Evolutionary conservation across 1,140 invertebrate genomes (phyloP).

Genomic region (Lepidurus arcticus): DNA sequence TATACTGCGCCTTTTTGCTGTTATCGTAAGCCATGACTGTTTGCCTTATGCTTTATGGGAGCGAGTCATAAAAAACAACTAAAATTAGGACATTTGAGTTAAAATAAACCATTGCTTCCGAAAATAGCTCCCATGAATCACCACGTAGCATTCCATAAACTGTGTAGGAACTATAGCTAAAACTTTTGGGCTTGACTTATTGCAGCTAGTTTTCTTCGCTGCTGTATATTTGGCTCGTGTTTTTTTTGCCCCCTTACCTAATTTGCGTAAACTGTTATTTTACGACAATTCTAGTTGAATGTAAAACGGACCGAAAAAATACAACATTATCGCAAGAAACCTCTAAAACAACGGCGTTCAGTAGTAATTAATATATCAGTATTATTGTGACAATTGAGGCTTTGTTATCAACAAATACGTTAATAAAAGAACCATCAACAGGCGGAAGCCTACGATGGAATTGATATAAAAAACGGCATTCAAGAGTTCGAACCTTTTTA

Average conservation of each 20-base stretch:
- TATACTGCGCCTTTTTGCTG: neutral
- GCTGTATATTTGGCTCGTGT: neutral
- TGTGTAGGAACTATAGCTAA: neutral
- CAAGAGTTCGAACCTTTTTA: no score
- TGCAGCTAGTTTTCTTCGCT: neutral
- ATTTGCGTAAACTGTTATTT: neutral
- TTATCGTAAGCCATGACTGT: neutral
- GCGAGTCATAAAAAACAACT: neutral
- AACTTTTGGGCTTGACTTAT: neutral
- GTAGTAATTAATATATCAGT: no score
- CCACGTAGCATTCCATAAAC: neutral
- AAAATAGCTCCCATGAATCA: neutral
- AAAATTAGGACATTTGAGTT: neutral
- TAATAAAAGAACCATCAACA: no score
- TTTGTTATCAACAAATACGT: no score
- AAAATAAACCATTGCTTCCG: neutral
- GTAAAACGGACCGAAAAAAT: neutral
- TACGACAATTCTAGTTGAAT: conserved; percentile 12
- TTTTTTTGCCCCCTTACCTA: neutral
- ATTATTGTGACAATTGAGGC: no score
- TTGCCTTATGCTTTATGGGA: neutral
- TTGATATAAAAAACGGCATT: no score
- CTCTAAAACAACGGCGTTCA: neutral
- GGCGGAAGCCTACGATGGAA: no score
- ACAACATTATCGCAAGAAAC: neutral